Conservation (phyloP, 2,113 vertebrate species). For the Sardina pilchardus region DNA sequence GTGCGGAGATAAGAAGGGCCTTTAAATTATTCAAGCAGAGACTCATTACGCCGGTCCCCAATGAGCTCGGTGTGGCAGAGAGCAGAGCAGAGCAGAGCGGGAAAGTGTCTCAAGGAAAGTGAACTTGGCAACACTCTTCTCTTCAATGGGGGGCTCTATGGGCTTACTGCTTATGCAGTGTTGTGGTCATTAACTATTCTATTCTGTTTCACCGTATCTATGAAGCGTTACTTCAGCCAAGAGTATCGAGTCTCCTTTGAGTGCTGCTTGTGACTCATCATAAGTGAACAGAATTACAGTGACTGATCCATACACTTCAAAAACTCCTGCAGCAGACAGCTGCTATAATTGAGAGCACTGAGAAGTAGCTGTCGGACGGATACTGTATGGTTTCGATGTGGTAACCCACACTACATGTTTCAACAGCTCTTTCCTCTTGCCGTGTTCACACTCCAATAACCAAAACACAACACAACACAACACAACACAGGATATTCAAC, state of each 20-base stretch:
- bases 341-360: neutral
- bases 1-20: neutral
- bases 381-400: too few species aligned
- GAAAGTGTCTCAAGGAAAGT: neutral
- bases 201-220: neutral
- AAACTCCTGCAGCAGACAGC: neutral
- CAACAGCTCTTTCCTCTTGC: too few species aligned
- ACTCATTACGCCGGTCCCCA: neutral
- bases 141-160: neutral
- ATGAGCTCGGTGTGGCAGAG: neutral
- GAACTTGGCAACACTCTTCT: neutral
- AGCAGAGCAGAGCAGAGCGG: neutral
- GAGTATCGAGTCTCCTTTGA: neutral
- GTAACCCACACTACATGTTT: too few species aligned
- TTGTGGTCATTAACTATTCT: neutral
- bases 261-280: neutral
- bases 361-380: neutral
- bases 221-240: neutral
- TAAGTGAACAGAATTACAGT: neutral
- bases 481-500: too few species aligned
- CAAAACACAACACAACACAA: too few species aligned
- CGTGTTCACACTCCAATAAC: too few species aligned
- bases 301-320: neutral
- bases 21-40: constrained; percentile 14
- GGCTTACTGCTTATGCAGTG: neutral